Base-by-base conservation (phyloP, 2,888 invertebrate genomes). In the Deroplatys truncata region DNA sequence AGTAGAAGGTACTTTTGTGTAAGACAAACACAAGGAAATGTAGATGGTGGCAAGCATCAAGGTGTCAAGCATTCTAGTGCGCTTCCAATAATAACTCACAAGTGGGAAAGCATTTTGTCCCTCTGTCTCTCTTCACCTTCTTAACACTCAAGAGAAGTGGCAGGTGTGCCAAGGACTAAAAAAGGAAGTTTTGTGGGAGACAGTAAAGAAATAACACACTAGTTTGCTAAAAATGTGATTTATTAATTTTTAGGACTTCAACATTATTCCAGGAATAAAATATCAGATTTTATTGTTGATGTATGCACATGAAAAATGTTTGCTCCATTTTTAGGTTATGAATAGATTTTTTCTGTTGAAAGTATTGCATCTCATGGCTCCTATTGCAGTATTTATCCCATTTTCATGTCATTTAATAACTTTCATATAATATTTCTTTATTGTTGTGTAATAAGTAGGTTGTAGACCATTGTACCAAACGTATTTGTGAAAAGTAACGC, bases 151-250 rank as follows among this genome's bases (percentile, higher is more conserved):
- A 20, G 83, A 15, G 83, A 9, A 28, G 83, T 83, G 83, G 56
- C 56, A 56, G 56, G 56, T 15, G 20, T 56, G 56, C 56, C 56
- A 72, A 72, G 56, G 56, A 72, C 20, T 20, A 72, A 25, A 56
- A 35, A 72, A 72, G 56, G 56, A 72, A 20, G 56, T 20, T 72
- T 20, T 72, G 5, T 72, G 20, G 25, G 28, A 84, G 35, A 5
- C 43, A 72, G 83, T 43, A 31, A n/a, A 49, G 49, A 88, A 56
- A 29, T 28, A 29, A 25, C 28, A 56, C 16, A 82, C 82, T 31
- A 31, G 83, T 88, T 90, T 89, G 90, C 90, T 90, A 90, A 88
- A 90, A 90, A 90, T 90, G 84, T 90, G 89, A 88, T 89, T 89
- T 88, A 88, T 90, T 89, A 85, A 43, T 85, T 49, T 72, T 72